phyloP scores from a whole-genome alignment of 2,888 invertebrate species.

The Neoscelio sp. region DNA sequence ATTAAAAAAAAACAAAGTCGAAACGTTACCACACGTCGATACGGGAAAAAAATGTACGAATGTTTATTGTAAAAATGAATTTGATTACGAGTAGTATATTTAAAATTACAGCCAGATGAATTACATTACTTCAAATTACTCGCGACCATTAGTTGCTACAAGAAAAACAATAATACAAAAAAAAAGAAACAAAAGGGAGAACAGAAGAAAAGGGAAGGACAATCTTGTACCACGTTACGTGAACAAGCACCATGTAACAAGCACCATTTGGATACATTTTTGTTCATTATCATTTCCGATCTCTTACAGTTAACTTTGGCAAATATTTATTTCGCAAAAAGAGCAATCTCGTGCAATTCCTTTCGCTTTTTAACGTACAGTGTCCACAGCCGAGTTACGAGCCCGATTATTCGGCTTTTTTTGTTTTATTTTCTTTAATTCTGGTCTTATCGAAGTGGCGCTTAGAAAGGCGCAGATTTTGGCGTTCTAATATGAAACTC shows the following conservation, averaged over 20 bases:
- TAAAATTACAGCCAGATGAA: slow-evolving; percentile 46
- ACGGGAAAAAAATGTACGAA: slow-evolving; percentile 35
- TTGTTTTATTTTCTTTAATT: slow-evolving; percentile 51
- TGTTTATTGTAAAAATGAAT: slow-evolving; percentile 40
- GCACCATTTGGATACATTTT: slow-evolving; percentile 52
- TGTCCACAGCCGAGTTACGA: slow-evolving; percentile 65
- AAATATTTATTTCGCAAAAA: slow-evolving; percentile 66
- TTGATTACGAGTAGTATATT: slow-evolving; percentile 48
- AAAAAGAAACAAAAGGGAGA: slow-evolving; percentile 4
- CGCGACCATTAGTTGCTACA: slow-evolving; percentile 35
- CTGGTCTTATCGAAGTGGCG: slow-evolving; percentile 51
- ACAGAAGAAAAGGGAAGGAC: slow-evolving; percentile 30
- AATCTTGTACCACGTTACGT: slow-evolving; percentile 31
- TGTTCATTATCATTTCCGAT: slow-evolving; percentile 54
- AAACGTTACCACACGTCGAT: too few species aligned
- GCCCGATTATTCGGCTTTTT: slow-evolving; percentile 65
- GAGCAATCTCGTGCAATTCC: slow-evolving; percentile 63
- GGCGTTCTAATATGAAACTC: slow-evolving; percentile 57
- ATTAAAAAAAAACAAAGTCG: too few species aligned
- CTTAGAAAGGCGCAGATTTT: slow-evolving; percentile 53
- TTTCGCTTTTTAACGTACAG: slow-evolving; percentile 66
- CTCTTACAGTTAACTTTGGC: slow-evolving; percentile 64
- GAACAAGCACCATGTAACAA: slow-evolving; percentile 60
- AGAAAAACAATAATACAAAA: slow-evolving; percentile 27
- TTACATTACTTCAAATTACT: slow-evolving; percentile 39